Evolutionary conservation across 2,113 vertebrate species (phyloP).

Genomic region (Cacatua alba): DNA sequence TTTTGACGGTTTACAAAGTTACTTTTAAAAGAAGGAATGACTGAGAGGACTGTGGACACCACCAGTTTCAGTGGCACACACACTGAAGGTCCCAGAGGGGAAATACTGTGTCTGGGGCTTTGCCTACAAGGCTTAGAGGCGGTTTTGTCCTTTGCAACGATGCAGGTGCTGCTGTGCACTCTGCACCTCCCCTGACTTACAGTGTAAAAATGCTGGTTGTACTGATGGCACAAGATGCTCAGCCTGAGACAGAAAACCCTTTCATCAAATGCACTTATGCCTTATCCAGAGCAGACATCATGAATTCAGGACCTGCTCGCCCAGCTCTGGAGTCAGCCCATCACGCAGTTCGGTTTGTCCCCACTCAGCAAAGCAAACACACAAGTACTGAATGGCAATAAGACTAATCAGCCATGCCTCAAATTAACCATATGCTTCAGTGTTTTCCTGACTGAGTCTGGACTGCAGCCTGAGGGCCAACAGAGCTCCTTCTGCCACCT

Average conservation of each 20-base stretch:
- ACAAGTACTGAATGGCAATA: neutral
- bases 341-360: neutral
- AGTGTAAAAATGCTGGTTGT: neutral
- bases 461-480: neutral
- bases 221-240: neutral
- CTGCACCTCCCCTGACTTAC: neutral
- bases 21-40: neutral
- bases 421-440: neutral
- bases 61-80: neutral
- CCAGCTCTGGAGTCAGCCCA: neutral
- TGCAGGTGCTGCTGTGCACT: neutral
- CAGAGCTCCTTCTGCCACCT: neutral
- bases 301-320: neutral
- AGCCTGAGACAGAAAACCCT: neutral
- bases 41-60: neutral
- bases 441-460: neutral
- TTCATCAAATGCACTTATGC: neutral
- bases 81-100: neutral
- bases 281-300: neutral
- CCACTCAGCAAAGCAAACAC: neutral
- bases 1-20: neutral
- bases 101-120: neutral
- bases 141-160: neutral
- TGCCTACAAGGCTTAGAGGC: neutral
- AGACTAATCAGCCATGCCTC: neutral